Evolutionary conservation across 2,113 vertebrate species (phyloP).

Genomic region (Hippopotamus amphibius): DNA sequence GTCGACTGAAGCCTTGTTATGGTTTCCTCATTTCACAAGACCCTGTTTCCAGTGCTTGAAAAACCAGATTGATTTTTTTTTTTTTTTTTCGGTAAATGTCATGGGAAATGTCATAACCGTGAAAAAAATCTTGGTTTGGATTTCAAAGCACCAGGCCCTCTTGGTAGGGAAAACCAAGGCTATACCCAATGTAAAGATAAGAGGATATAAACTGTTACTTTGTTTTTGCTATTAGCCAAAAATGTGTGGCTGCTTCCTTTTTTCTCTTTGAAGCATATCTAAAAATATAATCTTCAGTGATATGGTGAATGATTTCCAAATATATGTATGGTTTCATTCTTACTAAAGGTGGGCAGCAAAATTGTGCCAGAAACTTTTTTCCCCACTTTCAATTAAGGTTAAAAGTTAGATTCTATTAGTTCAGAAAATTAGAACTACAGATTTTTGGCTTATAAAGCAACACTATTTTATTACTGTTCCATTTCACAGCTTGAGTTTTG

Average conservation of each 20-base stretch:
- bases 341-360: conserved; percentile 34
- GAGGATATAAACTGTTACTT: neutral
- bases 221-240: conserved; percentile 58
- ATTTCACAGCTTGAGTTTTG: conserved; percentile 45
- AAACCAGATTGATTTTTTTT: conserved; percentile 71
- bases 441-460: conserved; percentile 11
- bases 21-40: conserved; percentile 68
- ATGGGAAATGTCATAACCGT: conserved; percentile 80
- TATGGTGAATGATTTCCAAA: conserved; percentile 5
- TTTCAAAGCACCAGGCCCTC: conserved; percentile 66
- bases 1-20: conserved; percentile 65
- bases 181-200: neutral
- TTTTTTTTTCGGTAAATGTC: conserved; percentile 69
- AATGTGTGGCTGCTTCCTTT: neutral
- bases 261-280: neutral
- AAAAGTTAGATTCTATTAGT: neutral
- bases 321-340: conserved; percentile 21
- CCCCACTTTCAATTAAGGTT: neutral
- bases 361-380: neutral
- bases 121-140: conserved; percentile 75
- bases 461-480: neutral
- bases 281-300: conserved; percentile 44
- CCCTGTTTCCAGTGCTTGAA: conserved; percentile 50
- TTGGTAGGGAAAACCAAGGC: neutral
- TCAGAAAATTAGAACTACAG: neutral